A percentile compares a stretch with the other conserved stretches of the same genome.
phyloP scores from a whole-genome alignment of 2,888 invertebrate species.

The Melinaea marsaeus region DNA sequence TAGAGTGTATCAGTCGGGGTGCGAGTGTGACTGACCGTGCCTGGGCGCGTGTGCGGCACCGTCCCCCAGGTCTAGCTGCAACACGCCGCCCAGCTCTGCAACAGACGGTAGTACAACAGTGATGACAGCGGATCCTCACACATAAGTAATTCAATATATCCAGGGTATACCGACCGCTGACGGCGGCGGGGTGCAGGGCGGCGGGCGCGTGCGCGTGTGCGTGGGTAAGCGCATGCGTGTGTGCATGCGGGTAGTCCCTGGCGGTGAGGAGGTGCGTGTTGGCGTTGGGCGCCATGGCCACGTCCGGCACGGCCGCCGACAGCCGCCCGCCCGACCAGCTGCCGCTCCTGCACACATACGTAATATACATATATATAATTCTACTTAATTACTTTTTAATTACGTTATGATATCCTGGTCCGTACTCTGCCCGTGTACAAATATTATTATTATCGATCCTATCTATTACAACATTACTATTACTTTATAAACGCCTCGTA shows the following conservation, averaged over 20 bases:
- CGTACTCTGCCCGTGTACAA: neutral
- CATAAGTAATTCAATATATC: neutral
- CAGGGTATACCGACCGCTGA: neutral
- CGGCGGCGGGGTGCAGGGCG: conserved; percentile 4
- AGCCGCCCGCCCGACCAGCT: conserved; percentile 68
- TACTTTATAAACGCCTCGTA: too few species aligned
- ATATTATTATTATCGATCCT: neutral
- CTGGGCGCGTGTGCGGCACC: conserved; percentile 83
- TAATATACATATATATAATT: neutral
- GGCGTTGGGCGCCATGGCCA: conserved; percentile 87
- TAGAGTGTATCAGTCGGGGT: neutral
- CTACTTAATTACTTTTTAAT: neutral
- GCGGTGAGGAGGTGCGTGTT: conserved; percentile 82
- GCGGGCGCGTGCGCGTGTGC: conserved; percentile 12
- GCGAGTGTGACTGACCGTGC: conserved; percentile 48
- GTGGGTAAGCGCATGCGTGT: conserved; percentile 24
- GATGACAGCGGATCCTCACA: too few species aligned
- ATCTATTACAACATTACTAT: too few species aligned
- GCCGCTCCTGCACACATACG: conserved; percentile 11
- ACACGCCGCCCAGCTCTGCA: conserved; percentile 41
- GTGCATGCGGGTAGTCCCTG: conserved; percentile 64
- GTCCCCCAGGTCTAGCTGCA: conserved; percentile 92
- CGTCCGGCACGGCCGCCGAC: conserved; percentile 94
- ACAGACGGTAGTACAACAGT: too few species aligned
- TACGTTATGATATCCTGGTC: neutral